phyloP scores from a whole-genome alignment of 2,888 invertebrate species.

The Leucophenga montana region DNA sequence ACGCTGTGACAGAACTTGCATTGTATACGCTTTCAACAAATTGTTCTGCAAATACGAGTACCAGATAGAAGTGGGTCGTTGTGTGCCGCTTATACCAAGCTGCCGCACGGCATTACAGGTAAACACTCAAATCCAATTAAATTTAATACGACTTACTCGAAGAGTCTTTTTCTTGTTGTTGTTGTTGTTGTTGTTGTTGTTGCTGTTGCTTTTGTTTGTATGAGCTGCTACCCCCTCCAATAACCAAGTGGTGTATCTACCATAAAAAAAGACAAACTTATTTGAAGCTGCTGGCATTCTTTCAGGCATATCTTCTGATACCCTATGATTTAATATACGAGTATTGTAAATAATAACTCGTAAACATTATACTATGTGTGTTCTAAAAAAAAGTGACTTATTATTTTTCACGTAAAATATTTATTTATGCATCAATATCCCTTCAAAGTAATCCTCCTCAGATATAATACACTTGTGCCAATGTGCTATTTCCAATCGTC shows the following conservation, averaged over 20 bases:
- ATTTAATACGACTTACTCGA: conserved; percentile 66
- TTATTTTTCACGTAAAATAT: no score
- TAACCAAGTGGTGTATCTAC: background rate
- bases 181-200: conserved; percentile 23
- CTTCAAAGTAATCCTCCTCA: no score
- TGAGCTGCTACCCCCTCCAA: background rate
- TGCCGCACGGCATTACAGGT: conserved; percentile 61
- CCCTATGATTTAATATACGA: no score
- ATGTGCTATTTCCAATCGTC: no score
- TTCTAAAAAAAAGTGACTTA: no score
- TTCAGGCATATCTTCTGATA: no score
- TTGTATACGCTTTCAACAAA: conserved; percentile 27
- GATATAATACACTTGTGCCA: no score
- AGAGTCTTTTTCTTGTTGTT: conserved; percentile 39
- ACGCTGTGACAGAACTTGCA: background rate
- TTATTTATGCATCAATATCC: no score
- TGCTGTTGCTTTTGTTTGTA: no score
- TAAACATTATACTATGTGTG: no score
- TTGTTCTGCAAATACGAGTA: background rate
- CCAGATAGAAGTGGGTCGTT: conserved; percentile 22
- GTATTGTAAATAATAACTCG: no score
- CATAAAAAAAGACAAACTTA: background rate
- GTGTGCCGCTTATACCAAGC: conserved; percentile 27
- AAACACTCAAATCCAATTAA: conserved; percentile 67
- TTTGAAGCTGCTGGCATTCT: no score